Evolutionary conservation across 1,140 invertebrate species (phyloP), one percentile per base, ranked within the genome.

Genomic region (Aphis gossypii): DNA sequence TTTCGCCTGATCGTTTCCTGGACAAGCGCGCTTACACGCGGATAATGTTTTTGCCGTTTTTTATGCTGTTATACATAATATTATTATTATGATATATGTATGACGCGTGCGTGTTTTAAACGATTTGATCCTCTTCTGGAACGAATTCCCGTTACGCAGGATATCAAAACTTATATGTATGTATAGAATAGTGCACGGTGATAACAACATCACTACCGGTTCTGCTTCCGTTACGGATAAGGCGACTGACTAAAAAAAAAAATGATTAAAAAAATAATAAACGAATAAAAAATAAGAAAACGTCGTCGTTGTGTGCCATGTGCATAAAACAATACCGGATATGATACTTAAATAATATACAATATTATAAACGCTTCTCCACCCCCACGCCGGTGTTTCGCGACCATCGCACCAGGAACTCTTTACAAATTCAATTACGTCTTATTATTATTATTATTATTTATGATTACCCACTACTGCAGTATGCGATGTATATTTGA

Each of bases 141-240:
- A 76, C 68, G 25, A n/a, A 83, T 51, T 92, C 91, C 91, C 91
- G 91, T 92, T 92, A 92, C n/a, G 46, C 76, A 35, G 88, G 68
- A 92, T 92, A 91, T 51, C 46, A 46, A 54, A 30, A 41, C 44
- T 20, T 41, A 25, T 30, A 60, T 35, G 23, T 41, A 88, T 30
- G n/a, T 76, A 23, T 90, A 60, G 60, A 44, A 21, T 21, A 30
- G 60, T 14, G 9, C 25, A 23, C 91, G 23, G 48, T 54, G 92
- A 93, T 86, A 86, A 93, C 60, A 76, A 35, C 60, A n/a, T 14
- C 25, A 60, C 92, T 93, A 93, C 92, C 92, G 92, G 92, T 93
- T 93, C 11, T 84, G 48, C 60, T 93, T 93, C 92, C 92, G 92
- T 93, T 93, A 93, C 82, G 54, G 92, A 93, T 93, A 86, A 93